phyloP scores from a whole-genome alignment of 2,113 vertebrate genomes.

The Acinonyx jubatus region DNA sequence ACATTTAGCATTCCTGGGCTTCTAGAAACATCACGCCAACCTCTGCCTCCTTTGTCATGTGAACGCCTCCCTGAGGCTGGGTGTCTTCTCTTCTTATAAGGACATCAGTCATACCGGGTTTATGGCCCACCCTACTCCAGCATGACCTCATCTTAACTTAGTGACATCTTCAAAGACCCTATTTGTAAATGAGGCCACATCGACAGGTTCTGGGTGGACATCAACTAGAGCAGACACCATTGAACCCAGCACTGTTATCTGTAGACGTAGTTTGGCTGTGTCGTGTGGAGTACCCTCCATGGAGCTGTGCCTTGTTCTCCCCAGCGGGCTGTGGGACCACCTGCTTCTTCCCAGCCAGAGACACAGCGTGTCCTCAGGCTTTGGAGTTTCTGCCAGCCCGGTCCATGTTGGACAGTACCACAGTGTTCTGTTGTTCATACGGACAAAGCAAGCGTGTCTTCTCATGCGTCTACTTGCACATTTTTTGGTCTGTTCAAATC shows the following conservation, averaged over 20 bases:
- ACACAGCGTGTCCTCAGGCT: fast-evolving
- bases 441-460: background rate
- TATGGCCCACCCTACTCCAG: background rate
- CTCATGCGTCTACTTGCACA: background rate
- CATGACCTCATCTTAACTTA: background rate
- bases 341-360: fast-evolving
- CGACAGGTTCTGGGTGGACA: background rate
- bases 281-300: fast-evolving
- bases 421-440: background rate
- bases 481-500: background rate
- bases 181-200: background rate
- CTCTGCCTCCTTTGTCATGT: background rate
- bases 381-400: background rate
- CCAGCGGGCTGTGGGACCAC: fast-evolving
- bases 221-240: no score
- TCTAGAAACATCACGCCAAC: fast-evolving
- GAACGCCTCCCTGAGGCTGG: background rate
- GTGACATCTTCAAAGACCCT: background rate
- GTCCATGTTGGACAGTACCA: fast-evolving
- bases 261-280: fast-evolving
- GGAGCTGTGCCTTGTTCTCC: fast-evolving
- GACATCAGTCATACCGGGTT: background rate
- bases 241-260: background rate
- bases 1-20: background rate
- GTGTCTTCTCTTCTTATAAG: background rate